Percentiles rank a stretch among this genome's conserved stretches.
Evolutionary conservation across 2,888 invertebrate genomes (phyloP).

Genomic region (Crocallis elinguaria): DNA sequence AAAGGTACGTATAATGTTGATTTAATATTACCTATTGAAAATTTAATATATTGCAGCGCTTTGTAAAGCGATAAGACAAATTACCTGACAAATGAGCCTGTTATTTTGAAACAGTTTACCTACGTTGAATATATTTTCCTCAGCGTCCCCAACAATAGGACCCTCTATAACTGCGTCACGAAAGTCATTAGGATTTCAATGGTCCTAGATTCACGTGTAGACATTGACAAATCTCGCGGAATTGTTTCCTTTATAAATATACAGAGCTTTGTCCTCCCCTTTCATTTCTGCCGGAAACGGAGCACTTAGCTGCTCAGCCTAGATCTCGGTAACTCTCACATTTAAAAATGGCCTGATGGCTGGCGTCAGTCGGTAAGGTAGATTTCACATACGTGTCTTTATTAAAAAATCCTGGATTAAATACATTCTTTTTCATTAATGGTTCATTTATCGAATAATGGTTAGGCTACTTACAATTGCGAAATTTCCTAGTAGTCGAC

Average conservation of each 20-base stretch:
- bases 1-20: neutral
- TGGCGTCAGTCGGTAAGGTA: neutral
- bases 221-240: conserved; percentile 37
- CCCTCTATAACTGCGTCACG: conserved; percentile 21
- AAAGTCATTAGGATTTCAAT: conserved; percentile 26
- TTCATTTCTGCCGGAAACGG: conserved; percentile 27
- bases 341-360: conserved; percentile 20
- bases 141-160: conserved; percentile 6
- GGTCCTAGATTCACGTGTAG: conserved; percentile 33
- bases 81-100: conserved; percentile 10
- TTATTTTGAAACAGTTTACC: conserved; percentile 14
- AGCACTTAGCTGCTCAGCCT: conserved; percentile 35
- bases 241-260: conserved; percentile 38
- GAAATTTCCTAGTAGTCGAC: neutral
- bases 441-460: too few relatives aligned
- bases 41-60: neutral
- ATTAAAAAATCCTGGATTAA: neutral
- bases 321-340: conserved; percentile 31
- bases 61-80: conserved; percentile 10
- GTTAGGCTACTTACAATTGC: too few relatives aligned
- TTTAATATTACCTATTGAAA: neutral
- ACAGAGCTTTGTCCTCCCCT: conserved; percentile 33
- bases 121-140: conserved; percentile 13
- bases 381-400: conserved; percentile 9
- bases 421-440: too few relatives aligned